A percentile compares a stretch with the other conserved stretches of the same genome.
Evolutionary conservation across 2,888 invertebrate genomes (phyloP).

Genomic region (Pomacea canaliculata): DNA sequence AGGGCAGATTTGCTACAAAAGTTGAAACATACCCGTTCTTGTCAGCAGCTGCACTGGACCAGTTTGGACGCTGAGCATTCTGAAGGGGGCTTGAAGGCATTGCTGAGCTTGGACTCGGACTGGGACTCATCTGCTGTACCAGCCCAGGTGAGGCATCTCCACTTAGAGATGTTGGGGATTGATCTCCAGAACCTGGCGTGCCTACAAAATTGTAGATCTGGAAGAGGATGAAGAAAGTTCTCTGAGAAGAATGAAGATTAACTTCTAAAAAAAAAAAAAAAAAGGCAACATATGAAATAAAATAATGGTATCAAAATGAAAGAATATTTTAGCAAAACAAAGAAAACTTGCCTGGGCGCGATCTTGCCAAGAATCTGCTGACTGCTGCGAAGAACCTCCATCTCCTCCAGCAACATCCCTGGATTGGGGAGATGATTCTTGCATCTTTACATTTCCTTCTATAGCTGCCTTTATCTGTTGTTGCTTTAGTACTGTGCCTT

Average conservation of each 20-base stretch:
- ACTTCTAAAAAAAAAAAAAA: too few species aligned
- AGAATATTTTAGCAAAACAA: too few species aligned
- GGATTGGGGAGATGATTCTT: slow-evolving; percentile 13
- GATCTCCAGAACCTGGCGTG: slow-evolving; percentile 35
- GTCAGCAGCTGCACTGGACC: slow-evolving; percentile 11
- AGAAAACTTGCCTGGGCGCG: slow-evolving; percentile 12
- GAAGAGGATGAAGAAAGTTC: not conserved
- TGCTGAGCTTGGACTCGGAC: slow-evolving; percentile 16
- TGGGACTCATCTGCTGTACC: slow-evolving; percentile 26
- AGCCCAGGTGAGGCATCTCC: slow-evolving; percentile 32
- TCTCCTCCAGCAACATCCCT: slow-evolving; percentile 1
- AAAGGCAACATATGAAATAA: not conserved
- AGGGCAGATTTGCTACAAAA: not conserved
- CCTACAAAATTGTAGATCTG: slow-evolving; percentile 37
- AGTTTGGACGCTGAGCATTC: slow-evolving; percentile 19
- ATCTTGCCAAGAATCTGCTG: slow-evolving; percentile 18
- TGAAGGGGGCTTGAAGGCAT: slow-evolving; percentile 22
- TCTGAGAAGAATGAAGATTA: not conserved
- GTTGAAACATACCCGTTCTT: slow-evolving; percentile 10
- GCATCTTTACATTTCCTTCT: not conserved
- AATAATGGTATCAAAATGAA: too few species aligned
- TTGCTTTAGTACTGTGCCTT: slow-evolving; percentile 15
- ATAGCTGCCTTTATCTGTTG: not conserved
- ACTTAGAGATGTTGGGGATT: slow-evolving; percentile 30
- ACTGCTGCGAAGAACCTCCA: slow-evolving; percentile 7